Percentiles rank a stretch among this genome's conserved stretches.
phyloP scores from a whole-genome alignment of 2,797 vertebrate genomes.

The Anomalospiza imberbis region DNA sequence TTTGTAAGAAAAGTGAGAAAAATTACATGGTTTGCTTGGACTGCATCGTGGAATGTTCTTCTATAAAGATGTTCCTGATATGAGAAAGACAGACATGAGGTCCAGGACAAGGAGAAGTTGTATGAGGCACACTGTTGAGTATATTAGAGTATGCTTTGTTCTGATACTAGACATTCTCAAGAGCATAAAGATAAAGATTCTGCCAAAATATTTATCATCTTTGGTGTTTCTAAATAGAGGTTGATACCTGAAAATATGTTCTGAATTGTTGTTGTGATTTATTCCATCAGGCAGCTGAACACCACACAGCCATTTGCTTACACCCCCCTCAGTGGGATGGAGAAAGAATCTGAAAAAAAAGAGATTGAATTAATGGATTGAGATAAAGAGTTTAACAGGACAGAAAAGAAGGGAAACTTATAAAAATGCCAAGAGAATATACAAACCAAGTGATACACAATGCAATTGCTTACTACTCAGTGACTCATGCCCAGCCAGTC shows the following conservation, averaged over 20 bases:
- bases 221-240: neutral
- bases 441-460: neutral
- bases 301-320: neutral
- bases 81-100: neutral
- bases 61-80: neutral
- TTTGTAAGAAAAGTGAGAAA: neutral
- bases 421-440: neutral
- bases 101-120: neutral
- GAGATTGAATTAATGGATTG: rapidly evolving
- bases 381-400: neutral
- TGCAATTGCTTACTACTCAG: rapidly evolving
- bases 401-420: neutral
- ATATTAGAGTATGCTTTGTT: neutral
- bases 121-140: neutral
- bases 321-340: rapidly evolving
- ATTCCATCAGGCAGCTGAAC: neutral
- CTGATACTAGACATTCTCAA: neutral
- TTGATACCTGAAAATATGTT: neutral
- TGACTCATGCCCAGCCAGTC: neutral
- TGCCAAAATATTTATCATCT: neutral
- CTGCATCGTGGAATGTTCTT: neutral
- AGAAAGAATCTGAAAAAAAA: neutral
- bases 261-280: neutral
- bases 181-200: neutral
- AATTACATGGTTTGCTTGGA: neutral